Base-by-base conservation (phyloP, 2,797 vertebrate genomes). In the Hippoglossus hippoglossus region DNA sequence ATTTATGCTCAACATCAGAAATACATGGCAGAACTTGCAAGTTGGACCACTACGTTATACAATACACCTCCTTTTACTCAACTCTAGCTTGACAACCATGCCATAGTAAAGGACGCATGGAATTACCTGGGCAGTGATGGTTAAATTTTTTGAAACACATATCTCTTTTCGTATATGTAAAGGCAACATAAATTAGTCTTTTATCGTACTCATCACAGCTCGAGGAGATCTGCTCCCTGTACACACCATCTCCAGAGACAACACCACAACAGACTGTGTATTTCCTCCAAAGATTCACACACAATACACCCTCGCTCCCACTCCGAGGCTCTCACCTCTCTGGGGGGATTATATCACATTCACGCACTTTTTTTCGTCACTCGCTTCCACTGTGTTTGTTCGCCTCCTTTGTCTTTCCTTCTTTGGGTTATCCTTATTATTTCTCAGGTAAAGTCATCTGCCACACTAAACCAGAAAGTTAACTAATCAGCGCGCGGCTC, bases 401-500 rank as follows among this genome's bases (percentile, higher is more conserved):
- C 24, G 57, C n/a, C 8, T n/a, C 51, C n/a, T 51, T 63, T 50
- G 19, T 39, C 19, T 34, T 13, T 16, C 44, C 18, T 41, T 41
- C 8, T 65, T 80, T 58, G 63, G 58, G 49, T 74, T 51, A 51
- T 73, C 52, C n/a, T 63, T 44, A 9, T 58, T 81, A 9, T 58
- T 81, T 77, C 24, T 56, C 54, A 81, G 67, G 67, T 79, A 56
- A 72, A 74, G 36, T 54, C 24, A 50, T 9, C 59, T 67, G 70
- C 67, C 54, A 71, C 62, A 36, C 44, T 26, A 49, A 77, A 75
- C 31, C 61, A 65, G 46, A 56, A 36, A 3, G 67, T 71, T 80
- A 73, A 84, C 79, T 73, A 74, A 83, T 83, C 81, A 80, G 64
- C 65, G 22, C 63, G 70, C 7, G 22, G 75, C 71, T 28, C 24